Conservation (phyloP, 2,888 invertebrate genomes). For the Ptilodon capucinus region DNA sequence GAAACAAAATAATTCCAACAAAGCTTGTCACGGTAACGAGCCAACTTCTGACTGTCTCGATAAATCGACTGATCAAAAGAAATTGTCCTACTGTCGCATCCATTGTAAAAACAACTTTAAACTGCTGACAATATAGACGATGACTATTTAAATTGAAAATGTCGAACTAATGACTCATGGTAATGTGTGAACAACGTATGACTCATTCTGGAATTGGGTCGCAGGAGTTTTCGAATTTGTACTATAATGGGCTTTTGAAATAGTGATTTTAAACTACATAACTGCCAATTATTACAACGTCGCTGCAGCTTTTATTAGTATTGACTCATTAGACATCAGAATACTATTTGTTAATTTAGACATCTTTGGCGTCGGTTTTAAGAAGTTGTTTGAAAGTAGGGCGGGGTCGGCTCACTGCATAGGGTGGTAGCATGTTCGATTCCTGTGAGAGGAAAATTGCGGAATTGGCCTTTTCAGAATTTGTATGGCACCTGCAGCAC, state of each 20-base stretch:
- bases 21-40: slow-evolving; percentile 30
- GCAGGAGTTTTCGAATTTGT: slow-evolving; percentile 10
- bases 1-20: slow-evolving; percentile 31
- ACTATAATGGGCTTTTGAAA: neutral
- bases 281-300: too few species aligned
- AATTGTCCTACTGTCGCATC: slow-evolving; percentile 16
- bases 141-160: slow-evolving; percentile 27
- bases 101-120: slow-evolving; percentile 9
- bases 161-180: slow-evolving; percentile 23
- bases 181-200: slow-evolving; percentile 26
- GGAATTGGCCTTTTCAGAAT: too few species aligned
- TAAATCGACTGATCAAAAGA: slow-evolving; percentile 39
- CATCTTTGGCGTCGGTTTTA: too few species aligned
- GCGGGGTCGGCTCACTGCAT: too few species aligned
- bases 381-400: too few species aligned
- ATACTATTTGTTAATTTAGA: too few species aligned
- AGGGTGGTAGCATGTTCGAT: too few species aligned
- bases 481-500: too few species aligned
- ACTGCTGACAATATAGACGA: neutral
- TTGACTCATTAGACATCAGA: too few species aligned
- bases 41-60: slow-evolving; percentile 26
- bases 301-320: too few species aligned
- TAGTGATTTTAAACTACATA: neutral
- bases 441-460: too few species aligned
- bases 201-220: slow-evolving; percentile 15